phyloP scores from a whole-genome alignment of 2,888 invertebrate species.

The Idaea straminata region DNA sequence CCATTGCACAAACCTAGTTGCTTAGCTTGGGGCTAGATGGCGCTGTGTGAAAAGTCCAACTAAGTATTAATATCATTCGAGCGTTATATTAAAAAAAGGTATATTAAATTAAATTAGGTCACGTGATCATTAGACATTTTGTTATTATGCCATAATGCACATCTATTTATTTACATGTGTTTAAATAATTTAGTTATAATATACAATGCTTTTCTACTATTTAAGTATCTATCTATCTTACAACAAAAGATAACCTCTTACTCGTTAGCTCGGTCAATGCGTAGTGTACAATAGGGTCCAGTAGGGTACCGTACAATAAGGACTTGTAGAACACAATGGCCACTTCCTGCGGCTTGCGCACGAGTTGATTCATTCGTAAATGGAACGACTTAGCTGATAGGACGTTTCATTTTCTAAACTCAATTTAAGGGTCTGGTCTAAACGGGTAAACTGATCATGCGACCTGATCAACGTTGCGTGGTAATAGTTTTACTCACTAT shows the following conservation, averaged over 20 bases:
- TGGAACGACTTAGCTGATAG: not conserved
- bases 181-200: too few relatives aligned
- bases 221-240: not conserved
- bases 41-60: too few relatives aligned
- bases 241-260: not conserved
- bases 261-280: not conserved
- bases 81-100: too few relatives aligned
- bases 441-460: not conserved
- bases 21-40: too few relatives aligned
- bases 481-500: not conserved
- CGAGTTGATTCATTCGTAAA: constrained; percentile 1
- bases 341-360: not conserved
- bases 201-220: too few relatives aligned
- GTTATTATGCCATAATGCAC: too few relatives aligned
- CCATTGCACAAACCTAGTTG: too few relatives aligned
- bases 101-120: too few relatives aligned
- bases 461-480: not conserved
- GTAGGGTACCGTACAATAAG: not conserved
- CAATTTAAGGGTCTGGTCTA: not conserved
- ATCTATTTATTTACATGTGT: too few relatives aligned
- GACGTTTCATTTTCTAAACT: not conserved
- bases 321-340: not conserved
- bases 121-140: too few relatives aligned
- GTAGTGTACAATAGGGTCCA: not conserved
- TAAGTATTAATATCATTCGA: too few relatives aligned